Conservation (phyloP, 2,888 invertebrate genomes). For the Exocentrus adspersus region DNA sequence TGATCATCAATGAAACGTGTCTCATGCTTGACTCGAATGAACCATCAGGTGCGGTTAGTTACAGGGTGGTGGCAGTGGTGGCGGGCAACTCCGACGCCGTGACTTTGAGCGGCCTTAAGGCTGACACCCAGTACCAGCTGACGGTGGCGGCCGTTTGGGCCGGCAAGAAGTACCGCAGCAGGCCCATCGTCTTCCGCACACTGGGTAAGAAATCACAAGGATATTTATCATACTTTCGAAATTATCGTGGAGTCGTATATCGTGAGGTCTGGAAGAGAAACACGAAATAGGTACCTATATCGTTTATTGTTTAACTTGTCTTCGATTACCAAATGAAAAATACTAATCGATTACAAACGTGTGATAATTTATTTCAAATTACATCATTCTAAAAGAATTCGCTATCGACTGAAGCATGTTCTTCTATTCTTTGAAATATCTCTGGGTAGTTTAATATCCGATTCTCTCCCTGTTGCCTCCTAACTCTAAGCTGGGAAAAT, state of each 20-base stretch:
- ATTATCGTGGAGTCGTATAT: no score
- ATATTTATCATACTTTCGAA: neutral
- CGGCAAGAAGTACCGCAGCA: constrained; percentile 84
- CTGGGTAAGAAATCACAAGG: constrained; percentile 74
- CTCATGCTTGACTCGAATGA: constrained; percentile 49
- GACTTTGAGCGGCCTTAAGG: constrained; percentile 81
- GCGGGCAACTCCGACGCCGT: constrained; percentile 90
- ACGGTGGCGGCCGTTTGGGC: constrained; percentile 86
- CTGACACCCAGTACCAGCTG: constrained; percentile 89
- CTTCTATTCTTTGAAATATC: neutral
- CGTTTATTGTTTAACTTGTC: no score
- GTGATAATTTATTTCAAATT: no score
- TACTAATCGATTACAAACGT: no score
- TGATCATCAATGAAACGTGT: no score
- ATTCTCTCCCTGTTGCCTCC: no score
- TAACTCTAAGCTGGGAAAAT: no score
- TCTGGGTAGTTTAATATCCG: no score
- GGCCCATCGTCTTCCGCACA: constrained; percentile 90
- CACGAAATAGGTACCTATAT: no score
- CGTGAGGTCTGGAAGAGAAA: no score
- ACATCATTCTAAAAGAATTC: neutral
- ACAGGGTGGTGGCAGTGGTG: constrained; percentile 92
- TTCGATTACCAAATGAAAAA: no score
- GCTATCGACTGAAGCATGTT: neutral
- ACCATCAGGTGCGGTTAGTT: constrained; percentile 75